A percentile compares a stretch with the other conserved stretches of the same genome.
phyloP scores from a whole-genome alignment of 2,888 invertebrate genomes.

The Ischnus inquisitorius region DNA sequence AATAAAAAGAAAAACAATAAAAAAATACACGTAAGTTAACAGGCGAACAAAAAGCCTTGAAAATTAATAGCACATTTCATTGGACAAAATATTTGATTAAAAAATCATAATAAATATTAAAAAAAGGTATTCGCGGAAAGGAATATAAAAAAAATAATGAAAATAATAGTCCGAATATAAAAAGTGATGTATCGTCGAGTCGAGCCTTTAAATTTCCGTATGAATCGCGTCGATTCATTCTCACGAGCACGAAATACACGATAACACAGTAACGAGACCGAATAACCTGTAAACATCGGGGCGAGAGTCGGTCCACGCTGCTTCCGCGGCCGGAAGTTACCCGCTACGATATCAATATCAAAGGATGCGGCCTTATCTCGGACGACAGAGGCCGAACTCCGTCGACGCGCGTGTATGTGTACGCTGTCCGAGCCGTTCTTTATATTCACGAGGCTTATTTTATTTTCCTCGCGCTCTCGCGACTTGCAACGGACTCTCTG shows the following conservation, averaged over 20 bases:
- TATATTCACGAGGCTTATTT: slow-evolving; percentile 2
- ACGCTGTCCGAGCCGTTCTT: slow-evolving; percentile 12
- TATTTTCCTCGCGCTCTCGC: slow-evolving; percentile 23
- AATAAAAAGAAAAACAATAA: too few species aligned
- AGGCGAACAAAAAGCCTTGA: too few species aligned
- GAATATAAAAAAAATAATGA: neutral
- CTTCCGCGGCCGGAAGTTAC: slow-evolving; percentile 72
- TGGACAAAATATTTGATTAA: too few species aligned
- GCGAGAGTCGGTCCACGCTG: neutral
- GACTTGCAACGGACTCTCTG: slow-evolving; percentile 54
- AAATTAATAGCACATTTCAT: too few species aligned
- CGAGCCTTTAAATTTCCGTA: neutral
- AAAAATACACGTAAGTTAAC: too few species aligned
- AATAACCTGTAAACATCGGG: neutral
- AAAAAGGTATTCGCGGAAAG: too few species aligned
- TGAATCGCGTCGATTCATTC: neutral
- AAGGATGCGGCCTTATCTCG: slow-evolving; percentile 75
- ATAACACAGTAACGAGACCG: neutral
- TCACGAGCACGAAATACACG: neutral
- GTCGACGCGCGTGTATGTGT: neutral
- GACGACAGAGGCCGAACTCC: neutral
- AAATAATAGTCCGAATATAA: neutral
- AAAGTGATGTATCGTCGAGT: neutral
- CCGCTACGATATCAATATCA: slow-evolving; percentile 75
- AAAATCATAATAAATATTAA: too few species aligned